phyloP scores from a whole-genome alignment of 2,113 vertebrate genomes.

The Halcyon senegalensis region DNA sequence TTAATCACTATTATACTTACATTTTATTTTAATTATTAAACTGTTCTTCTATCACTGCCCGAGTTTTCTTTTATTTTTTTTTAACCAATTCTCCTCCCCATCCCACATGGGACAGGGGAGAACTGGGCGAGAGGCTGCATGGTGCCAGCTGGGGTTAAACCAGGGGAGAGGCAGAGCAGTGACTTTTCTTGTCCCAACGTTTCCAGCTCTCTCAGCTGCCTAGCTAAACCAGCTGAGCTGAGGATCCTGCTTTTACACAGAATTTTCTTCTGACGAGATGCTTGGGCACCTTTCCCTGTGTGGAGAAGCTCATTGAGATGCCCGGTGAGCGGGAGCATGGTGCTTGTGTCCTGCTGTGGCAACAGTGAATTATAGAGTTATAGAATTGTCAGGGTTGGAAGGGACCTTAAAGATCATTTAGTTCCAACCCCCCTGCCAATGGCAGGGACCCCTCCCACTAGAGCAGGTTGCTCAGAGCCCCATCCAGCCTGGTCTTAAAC shows the following conservation, averaged over 20 bases:
- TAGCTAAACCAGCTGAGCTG: not conserved
- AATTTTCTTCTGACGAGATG: not conserved
- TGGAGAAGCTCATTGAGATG: not conserved
- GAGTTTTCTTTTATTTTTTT: not conserved
- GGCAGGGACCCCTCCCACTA: too few species aligned
- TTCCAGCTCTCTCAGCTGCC: not conserved
- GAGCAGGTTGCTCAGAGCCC: too few species aligned
- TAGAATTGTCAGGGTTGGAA: too few species aligned
- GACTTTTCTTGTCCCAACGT: not conserved
- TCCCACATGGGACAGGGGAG: not conserved
- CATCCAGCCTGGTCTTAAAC: too few species aligned
- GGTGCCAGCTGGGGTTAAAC: not conserved
- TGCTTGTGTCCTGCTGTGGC: not conserved
- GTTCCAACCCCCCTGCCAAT: too few species aligned
- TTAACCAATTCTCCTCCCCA: not conserved
- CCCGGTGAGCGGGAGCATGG: not conserved
- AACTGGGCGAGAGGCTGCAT: not conserved
- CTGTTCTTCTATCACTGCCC: not conserved
- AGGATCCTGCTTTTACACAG: not conserved
- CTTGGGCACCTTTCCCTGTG: not conserved
- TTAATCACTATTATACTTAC: not conserved
- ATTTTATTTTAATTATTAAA: not conserved
- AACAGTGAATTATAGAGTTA: not conserved
- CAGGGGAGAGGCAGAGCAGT: not conserved
- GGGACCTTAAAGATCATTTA: too few species aligned